Evolutionary conservation across 64 coral and sea anemone genomes (phyloP).

Genomic region (Acropora yongei): DNA sequence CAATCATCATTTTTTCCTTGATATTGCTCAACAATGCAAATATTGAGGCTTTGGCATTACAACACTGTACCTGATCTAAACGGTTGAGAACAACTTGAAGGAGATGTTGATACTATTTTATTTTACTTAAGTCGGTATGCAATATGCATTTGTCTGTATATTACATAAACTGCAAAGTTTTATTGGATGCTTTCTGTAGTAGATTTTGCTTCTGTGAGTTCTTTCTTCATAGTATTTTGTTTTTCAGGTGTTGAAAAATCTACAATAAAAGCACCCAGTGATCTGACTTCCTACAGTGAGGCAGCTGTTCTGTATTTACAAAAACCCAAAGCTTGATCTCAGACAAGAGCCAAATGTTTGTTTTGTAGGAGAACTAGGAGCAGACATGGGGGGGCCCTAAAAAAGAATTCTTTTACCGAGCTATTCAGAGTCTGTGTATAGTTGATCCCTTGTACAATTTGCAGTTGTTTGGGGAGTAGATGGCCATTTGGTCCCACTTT

Average conservation of each 20-base stretch:
- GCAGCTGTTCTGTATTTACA: slow-evolving; percentile 73
- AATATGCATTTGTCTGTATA: too few relatives aligned
- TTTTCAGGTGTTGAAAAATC: background rate
- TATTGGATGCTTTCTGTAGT: background rate
- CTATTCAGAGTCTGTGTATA: background rate
- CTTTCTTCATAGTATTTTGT: background rate
- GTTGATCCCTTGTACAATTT: slow-evolving; percentile 59
- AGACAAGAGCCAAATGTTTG: slow-evolving; percentile 21
- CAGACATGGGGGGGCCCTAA: slow-evolving; percentile 17
- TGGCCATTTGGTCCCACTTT: slow-evolving; percentile 31
- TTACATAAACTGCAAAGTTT: background rate
- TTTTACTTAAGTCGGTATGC: too few relatives aligned
- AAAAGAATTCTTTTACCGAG: background rate
- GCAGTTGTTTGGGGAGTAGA: slow-evolving; percentile 69
- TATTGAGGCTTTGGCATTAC: background rate
- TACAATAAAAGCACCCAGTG: background rate
- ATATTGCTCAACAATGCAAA: background rate
- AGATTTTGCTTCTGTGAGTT: background rate
- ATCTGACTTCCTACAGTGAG: background rate
- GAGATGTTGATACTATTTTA: too few relatives aligned
- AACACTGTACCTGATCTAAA: background rate
- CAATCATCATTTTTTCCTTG: too few relatives aligned
- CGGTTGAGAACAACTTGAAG: background rate
- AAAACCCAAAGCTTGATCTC: slow-evolving; percentile 19
- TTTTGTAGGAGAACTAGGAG: slow-evolving; percentile 22